These are phyloP conservation scores for Augochlora pura DNA, from an alignment of 1,140 invertebrate genomes.

Conservation along the genomic window DNA sequence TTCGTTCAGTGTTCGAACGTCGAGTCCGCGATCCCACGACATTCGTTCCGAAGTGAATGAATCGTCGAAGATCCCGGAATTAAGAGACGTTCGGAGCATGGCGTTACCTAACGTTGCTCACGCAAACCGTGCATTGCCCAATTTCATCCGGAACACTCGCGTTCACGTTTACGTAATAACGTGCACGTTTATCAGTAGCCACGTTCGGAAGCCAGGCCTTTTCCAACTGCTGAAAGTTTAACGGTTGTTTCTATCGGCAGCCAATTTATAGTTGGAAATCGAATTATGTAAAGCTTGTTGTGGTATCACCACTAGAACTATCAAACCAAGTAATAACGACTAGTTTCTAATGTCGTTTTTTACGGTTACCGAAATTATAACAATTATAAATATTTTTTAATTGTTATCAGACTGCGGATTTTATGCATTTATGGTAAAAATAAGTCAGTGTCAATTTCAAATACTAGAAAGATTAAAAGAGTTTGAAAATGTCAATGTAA, in stretches of 20 bases:
- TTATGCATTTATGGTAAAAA: too few relatives aligned
- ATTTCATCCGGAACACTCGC: neutral
- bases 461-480: too few relatives aligned
- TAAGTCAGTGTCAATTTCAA: too few relatives aligned
- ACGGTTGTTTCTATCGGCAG: neutral
- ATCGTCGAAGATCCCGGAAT: neutral
- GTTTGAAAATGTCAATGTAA: too few relatives aligned
- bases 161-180: constrained; percentile 41
- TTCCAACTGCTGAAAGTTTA: constrained; percentile 30
- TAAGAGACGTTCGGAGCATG: neutral
- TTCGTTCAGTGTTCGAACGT: neutral
- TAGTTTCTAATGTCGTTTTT: too few relatives aligned
- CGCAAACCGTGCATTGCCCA: constrained; percentile 17
- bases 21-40: too few relatives aligned
- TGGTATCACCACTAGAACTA: too few relatives aligned
- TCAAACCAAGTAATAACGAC: too few relatives aligned
- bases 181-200: constrained; percentile 12
- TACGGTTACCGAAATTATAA: too few relatives aligned
- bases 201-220: neutral
- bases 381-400: too few relatives aligned
- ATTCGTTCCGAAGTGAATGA: neutral
- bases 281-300: neutral
- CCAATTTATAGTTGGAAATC: neutral
- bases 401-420: too few relatives aligned
- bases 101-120: constrained; percentile 55